Percentiles rank a stretch among this genome's conserved stretches.
phyloP scores from a whole-genome alignment of 2,797 vertebrate genomes.

The Morus bassanus region DNA sequence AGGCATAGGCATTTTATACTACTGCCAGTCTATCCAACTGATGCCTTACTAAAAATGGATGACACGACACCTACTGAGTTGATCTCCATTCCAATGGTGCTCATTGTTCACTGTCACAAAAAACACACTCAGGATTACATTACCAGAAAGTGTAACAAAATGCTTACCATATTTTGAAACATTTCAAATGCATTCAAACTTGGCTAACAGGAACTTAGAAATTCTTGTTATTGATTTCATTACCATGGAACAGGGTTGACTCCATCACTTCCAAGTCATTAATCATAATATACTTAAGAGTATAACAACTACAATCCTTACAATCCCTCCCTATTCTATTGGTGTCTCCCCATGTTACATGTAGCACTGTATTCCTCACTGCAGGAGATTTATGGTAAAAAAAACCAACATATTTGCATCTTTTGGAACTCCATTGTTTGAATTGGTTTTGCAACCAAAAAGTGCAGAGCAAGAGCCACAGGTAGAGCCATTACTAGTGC shows the following conservation, averaged over 20 bases:
- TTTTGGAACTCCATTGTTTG: neutral
- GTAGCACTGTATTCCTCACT: neutral
- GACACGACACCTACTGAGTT: fast-evolving
- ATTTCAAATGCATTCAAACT: neutral
- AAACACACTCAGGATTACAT: neutral
- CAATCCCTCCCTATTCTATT: neutral
- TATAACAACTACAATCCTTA: neutral
- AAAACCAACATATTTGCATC: neutral
- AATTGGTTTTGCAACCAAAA: neutral
- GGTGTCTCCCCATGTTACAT: neutral
- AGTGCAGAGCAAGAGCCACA: neutral
- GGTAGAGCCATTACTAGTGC: neutral
- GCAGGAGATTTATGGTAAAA: neutral
- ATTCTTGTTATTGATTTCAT: neutral
- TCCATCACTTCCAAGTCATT: neutral
- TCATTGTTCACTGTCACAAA: neutral
- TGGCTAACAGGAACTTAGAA: neutral
- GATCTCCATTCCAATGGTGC: neutral
- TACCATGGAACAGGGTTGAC: neutral
- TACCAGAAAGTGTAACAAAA: neutral
- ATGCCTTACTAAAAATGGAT: neutral
- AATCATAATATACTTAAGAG: fast-evolving
- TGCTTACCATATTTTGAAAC: neutral
- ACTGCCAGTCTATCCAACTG: neutral
- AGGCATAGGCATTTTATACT: neutral